Evolutionary conservation across 2,113 vertebrate genomes (phyloP).

Genomic region (Microcebus ravelobensis): DNA sequence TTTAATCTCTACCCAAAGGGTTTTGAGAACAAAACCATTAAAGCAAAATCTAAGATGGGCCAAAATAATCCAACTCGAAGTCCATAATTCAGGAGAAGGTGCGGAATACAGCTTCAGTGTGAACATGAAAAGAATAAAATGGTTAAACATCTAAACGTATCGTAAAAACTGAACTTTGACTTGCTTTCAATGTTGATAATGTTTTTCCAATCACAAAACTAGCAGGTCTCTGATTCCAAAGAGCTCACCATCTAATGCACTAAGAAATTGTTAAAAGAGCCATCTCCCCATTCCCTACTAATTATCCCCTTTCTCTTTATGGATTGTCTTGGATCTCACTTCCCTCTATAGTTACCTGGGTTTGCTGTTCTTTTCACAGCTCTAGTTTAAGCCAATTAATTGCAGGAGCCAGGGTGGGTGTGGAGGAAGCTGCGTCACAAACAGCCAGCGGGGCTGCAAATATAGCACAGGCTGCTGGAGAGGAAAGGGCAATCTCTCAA

Average conservation of each 20-base stretch:
- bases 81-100: background rate
- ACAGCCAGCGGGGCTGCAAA: background rate
- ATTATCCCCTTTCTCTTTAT: background rate
- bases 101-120: background rate
- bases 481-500: constrained; percentile 37
- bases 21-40: constrained; percentile 22
- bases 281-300: background rate
- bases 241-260: background rate
- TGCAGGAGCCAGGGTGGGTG: background rate
- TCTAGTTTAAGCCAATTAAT: constrained; percentile 23
- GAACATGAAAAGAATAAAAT: constrained; percentile 9
- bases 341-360: background rate
- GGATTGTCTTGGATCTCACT: background rate
- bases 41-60: constrained; percentile 12
- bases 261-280: background rate
- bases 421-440: background rate
- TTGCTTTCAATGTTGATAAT: constrained; percentile 25
- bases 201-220: constrained; percentile 36
- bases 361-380: background rate
- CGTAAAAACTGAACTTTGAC: background rate
- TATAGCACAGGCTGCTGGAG: background rate
- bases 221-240: background rate
- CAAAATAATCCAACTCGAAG: constrained; percentile 6
- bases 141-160: background rate
- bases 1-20: background rate